phyloP scores from a whole-genome alignment of 1,140 invertebrate species.

The Calliphora vicina region DNA sequence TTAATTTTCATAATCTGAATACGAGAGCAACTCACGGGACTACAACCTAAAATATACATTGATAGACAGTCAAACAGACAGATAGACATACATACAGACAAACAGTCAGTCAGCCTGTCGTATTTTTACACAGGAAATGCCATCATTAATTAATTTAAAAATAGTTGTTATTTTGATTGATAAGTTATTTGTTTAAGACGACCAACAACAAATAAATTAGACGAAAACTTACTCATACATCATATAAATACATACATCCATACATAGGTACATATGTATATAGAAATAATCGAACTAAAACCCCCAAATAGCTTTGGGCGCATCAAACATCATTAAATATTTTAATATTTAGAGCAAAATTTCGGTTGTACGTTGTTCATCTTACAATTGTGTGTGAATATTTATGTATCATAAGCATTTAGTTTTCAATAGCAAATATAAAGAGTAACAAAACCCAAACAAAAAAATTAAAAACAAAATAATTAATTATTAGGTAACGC shows the following conservation, averaged over 20 bases:
- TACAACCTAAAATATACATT: background rate
- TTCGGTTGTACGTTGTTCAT: background rate
- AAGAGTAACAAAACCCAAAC: background rate
- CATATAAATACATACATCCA: background rate
- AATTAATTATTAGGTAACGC: slow-evolving; percentile 29
- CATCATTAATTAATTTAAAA: slow-evolving; percentile 40
- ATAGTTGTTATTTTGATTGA: slow-evolving; percentile 39
- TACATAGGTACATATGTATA: background rate
- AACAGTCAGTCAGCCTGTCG: background rate
- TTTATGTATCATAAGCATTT: background rate
- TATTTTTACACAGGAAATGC: slow-evolving; percentile 37
- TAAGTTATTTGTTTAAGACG: slow-evolving; percentile 38
- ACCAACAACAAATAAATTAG: slow-evolving; percentile 24
- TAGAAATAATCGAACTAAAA: background rate
- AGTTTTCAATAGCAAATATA: too few species aligned
- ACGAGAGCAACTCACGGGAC: too few species aligned
- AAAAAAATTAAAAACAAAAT: slow-evolving; percentile 3
- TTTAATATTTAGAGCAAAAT: slow-evolving; percentile 21
- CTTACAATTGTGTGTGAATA: slow-evolving; percentile 15
- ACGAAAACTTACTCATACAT: background rate
- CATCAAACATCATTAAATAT: slow-evolving; percentile 18
- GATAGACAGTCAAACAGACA: background rate
- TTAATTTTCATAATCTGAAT: background rate
- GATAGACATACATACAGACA: background rate
- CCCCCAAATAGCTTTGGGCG: slow-evolving; percentile 4